Evolutionary conservation across 2,797 vertebrate species (phyloP), one percentile per base, ranked within the genome.

Genomic region (Enteromius argenteus): DNA sequence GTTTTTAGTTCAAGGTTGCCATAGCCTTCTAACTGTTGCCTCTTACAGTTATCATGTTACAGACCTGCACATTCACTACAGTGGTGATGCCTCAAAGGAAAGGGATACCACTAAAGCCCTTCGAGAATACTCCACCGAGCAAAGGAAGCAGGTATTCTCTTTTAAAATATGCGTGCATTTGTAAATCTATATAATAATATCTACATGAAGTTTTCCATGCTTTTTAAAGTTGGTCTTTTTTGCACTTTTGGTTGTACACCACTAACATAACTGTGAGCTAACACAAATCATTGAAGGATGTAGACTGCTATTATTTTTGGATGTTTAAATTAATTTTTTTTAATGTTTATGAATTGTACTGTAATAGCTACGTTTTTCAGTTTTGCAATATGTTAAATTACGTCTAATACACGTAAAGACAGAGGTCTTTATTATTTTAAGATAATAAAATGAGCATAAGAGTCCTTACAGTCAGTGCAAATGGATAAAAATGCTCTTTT

Each of bases 31-130:
- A 64, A 44, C 68, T 79, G 60, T 75, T 80, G 85, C 74, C 71
- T 79, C 80, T 71, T 83, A 71, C 81, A 73, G 90, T 83, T 93
- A 96, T 99, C 96, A 91, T 91, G 93, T 99, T 98, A 96, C 97
- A 88, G 86, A 58, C 84, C 84, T 19, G 92, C 92, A 77, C 62
- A 73, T 58, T 58, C 81, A 84, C 51, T 51, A 35, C 79, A 81
- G 60, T 44, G 84, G 44, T 86, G 83, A 88, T 84, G 76, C 64
- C 73, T 81, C 79, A 77, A 67, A 73, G 39, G 73, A 77, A 79
- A 56, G 68, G 27, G 46, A 77, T 35, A 79, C 23, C 60, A 67
- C 74, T 62, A 49, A 88, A 87, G 49, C 58, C 46, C 62, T 30
- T 73, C 23, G 23, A 44, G 49, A 67, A 73, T 53, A 86, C 30